Percentiles rank a stretch among this genome's conserved stretches.
These are phyloP conservation scores for Phainopepla nitens DNA, from an alignment of 2,113 vertebrate genomes.

Conservation along the genomic window DNA sequence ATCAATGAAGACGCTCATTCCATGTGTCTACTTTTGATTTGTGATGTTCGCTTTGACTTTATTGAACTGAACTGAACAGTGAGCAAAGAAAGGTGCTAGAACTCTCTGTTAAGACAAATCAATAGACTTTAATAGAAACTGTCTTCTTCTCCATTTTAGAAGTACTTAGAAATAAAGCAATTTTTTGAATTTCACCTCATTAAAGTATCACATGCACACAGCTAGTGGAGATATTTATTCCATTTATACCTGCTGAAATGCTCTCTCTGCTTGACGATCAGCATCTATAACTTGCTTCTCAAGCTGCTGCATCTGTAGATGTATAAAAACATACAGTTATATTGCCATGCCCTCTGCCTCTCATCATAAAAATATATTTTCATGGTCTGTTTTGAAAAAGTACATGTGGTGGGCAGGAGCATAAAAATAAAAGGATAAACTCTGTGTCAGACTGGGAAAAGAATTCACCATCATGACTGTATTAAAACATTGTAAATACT, in stretches of 20 bases:
- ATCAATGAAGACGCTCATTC: not conserved
- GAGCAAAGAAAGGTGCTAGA: not conserved
- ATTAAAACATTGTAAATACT: not conserved
- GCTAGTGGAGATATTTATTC: not conserved
- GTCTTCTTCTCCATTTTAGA: not conserved
- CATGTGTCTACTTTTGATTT: not conserved
- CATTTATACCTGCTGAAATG: conserved; percentile 86
- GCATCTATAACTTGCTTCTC: conserved; percentile 92
- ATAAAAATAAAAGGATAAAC: not conserved
- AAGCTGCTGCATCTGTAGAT: conserved; percentile 89
- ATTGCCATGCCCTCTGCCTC: not conserved
- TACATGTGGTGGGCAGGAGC: not conserved
- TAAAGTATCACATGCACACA: not conserved
- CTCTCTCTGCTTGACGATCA: conserved; percentile 87
- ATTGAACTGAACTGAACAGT: not conserved
- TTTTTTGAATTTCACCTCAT: not conserved
- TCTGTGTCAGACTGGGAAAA: not conserved
- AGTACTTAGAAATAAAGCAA: not conserved
- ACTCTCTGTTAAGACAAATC: not conserved
- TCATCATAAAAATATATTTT: not conserved
- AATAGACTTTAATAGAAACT: not conserved
- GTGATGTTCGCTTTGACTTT: not conserved
- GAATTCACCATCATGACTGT: not conserved
- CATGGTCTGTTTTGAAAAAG: not conserved
- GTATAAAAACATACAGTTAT: not conserved